phyloP scores from a whole-genome alignment of 1,140 invertebrate genomes.

The Pseudomyrmex concolor region DNA sequence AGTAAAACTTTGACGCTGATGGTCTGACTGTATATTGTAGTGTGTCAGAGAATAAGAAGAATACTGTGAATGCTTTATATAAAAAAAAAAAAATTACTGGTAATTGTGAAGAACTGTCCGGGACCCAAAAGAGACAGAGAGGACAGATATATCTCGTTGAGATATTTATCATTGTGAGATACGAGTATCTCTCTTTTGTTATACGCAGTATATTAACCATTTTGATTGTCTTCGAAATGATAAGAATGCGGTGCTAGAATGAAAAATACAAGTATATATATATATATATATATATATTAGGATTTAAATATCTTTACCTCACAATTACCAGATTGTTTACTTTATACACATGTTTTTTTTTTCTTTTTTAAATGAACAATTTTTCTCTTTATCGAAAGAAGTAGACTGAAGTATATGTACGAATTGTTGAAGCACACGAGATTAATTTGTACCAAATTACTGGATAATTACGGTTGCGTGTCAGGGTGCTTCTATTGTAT shows the following conservation, averaged over 20 bases:
- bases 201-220: conserved; percentile 34
- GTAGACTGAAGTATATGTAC: conserved; percentile 11
- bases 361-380: conserved; percentile 28
- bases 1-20: conserved; percentile 42
- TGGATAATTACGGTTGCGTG: background rate
- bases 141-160: too few relatives aligned
- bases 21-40: conserved; percentile 11
- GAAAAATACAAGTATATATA: background rate
- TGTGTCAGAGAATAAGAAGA: conserved; percentile 58
- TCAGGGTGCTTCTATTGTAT: background rate
- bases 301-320: conserved; percentile 10
- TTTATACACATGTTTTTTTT: background rate
- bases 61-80: conserved; percentile 21
- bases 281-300: conserved; percentile 12
- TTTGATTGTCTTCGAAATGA: conserved; percentile 31
- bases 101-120: conserved; percentile 22
- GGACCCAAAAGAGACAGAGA: too few relatives aligned
- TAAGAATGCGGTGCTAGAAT: conserved; percentile 1
- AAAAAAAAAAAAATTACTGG: conserved; percentile 9
- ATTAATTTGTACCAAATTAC: background rate
- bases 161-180: too few relatives aligned
- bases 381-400: conserved; percentile 31
- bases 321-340: conserved; percentile 3
- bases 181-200: conserved; percentile 16
- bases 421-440: conserved; percentile 10